Conservation (phyloP, 2,888 invertebrate species). For the Tinea trinotella region DNA sequence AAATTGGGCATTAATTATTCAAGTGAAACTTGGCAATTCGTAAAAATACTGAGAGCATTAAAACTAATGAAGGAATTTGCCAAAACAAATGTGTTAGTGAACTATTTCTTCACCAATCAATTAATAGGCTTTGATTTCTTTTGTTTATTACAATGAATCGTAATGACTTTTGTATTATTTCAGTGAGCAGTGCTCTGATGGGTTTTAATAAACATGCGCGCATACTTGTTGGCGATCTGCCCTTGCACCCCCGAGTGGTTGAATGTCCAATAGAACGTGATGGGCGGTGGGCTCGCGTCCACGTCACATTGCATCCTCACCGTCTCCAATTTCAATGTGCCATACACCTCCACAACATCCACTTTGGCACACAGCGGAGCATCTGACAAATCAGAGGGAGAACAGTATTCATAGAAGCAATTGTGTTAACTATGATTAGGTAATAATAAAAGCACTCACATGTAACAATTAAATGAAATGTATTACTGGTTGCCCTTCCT, state of each 20-base stretch:
- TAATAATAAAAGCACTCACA: constrained; percentile 74
- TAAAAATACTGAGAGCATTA: too few species aligned
- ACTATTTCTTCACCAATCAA: too few species aligned
- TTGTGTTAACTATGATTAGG: neutral
- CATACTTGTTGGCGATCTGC: constrained; percentile 55
- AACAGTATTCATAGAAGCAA: neutral
- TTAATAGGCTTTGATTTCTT: too few species aligned
- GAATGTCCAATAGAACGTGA: constrained; percentile 90
- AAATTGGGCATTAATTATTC: too few species aligned
- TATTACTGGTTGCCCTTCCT: constrained; percentile 90
- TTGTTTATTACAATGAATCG: too few species aligned
- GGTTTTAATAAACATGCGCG: too few species aligned
- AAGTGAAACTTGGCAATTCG: too few species aligned
- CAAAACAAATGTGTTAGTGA: too few species aligned
- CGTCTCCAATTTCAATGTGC: constrained; percentile 88
- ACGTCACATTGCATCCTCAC: constrained; percentile 85
- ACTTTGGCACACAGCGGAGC: constrained; percentile 81
- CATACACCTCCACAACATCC: constrained; percentile 81
- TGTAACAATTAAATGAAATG: constrained; percentile 86
- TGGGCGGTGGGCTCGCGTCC: constrained; percentile 86
- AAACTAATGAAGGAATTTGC: too few species aligned
- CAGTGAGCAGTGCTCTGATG: too few species aligned
- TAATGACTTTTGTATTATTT: too few species aligned
- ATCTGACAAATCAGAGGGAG: constrained; percentile 49
- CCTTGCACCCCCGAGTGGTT: constrained; percentile 90